Evolutionary conservation across 2,113 vertebrate species (phyloP), one percentile per base, ranked within the genome.

Genomic region (Motacilla alba): DNA sequence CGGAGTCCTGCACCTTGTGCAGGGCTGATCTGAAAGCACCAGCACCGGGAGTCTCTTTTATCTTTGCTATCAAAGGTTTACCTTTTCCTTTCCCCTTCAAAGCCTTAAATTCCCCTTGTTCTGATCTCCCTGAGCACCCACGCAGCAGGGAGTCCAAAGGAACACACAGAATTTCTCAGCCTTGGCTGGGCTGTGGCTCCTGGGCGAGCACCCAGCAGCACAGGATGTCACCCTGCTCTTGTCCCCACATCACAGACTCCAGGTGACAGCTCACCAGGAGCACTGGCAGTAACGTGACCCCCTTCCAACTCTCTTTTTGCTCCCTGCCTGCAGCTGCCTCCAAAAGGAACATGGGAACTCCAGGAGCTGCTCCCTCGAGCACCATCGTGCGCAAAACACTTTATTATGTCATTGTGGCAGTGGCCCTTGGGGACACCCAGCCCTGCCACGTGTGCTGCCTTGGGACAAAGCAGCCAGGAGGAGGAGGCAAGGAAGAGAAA

Each of bases 321-420:
- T 90, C 58, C 46, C 31, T 72, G 31, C 46, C 69, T 37, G 43
- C 89, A 79, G 60, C 53, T 39, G 68, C 33, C 49, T 78, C 76
- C 62, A n/a, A 21, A 63, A 50, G 50, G 39, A 56, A 43, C 28
- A 10, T 0, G 1, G 35, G 43, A 82, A 26, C 43, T 16, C 11
- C 80, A 55, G 58, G 31, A 87, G 76, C 66, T 72, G 90, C 64
- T 96, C 94, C 94, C 96, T 58, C 0, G 28, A 60, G 67, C 69
- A 28, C 82, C 64, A 8, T 19, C 30, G 73, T 86, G 86, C 94
- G 95, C 83, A 95, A 96, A 89, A 73, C 44, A 46, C 70, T 76
- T 89, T 47, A 37, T 75, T 95, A 35, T 7, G 3, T 69, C 1
- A 0, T 16, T 14, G 60, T 69, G 62, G 68, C 69, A 78, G 63